Evolutionary conservation across 2,113 vertebrate genomes (phyloP).

Genomic region (Hemicordylus capensis): DNA sequence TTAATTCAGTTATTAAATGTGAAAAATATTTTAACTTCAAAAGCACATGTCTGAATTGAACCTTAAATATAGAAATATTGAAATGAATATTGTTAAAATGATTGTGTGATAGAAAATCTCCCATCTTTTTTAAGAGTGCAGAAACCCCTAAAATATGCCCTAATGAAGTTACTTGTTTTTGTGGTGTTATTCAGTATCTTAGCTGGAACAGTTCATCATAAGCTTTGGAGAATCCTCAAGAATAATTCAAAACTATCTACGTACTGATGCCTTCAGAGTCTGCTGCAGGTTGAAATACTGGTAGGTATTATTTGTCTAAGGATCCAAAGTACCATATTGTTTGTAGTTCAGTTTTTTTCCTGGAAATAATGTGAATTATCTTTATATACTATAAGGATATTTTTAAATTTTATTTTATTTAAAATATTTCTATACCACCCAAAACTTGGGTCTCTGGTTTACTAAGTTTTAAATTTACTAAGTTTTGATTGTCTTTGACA

Average conservation of each 20-base stretch:
- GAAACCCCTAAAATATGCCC: neutral
- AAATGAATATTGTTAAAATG: neutral
- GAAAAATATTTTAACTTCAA: neutral
- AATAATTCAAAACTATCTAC: neutral
- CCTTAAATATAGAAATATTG: neutral
- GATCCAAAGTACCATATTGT: neutral
- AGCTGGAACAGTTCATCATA: neutral
- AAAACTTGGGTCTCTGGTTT: too few species aligned
- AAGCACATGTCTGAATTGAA: neutral
- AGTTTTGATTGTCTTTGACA: constrained; percentile 17
- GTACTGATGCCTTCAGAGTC: neutral
- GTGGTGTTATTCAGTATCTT: neutral
- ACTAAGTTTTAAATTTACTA: neutral
- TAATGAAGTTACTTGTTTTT: constrained; percentile 13
- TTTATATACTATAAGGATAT: neutral
- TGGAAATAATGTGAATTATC: neutral
- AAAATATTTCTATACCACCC: too few species aligned
- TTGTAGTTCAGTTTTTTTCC: neutral
- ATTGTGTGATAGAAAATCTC: neutral
- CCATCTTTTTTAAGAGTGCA: neutral
- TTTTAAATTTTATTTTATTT: too few species aligned
- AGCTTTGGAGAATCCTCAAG: neutral
- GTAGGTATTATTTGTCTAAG: neutral
- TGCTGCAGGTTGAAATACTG: neutral
- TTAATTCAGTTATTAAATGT: neutral